Evolutionary conservation across 2,888 invertebrate genomes (phyloP), one percentile per base, ranked within the genome.

Genomic region (Polyommatus icarus): DNA sequence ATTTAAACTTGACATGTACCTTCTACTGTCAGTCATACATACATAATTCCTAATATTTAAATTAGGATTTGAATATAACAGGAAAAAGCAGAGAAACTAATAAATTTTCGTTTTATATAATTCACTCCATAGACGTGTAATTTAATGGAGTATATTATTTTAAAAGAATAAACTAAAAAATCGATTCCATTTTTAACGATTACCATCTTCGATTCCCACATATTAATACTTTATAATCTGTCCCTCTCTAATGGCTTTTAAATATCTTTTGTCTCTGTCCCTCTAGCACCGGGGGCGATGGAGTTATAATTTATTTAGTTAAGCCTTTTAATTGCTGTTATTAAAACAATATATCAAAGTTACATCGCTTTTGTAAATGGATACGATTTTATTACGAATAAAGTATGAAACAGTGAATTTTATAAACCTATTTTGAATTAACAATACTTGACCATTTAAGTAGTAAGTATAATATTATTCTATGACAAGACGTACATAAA

Each of bases 321-420:
- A 91, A 90, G 87, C 85, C 85, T 86, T 87, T 91, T 92, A 92
- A 92, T 92, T 89, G 90, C 86, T 86, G 88, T 89, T 89, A 92
- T 92, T 92, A 91, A 88, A 89, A 85, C 82, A 83, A 84, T 84
- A 88, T 85, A 88, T 84, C 88, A 75, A 54, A 29, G 46, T 54
- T 54, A 75, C 54, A 73, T 73, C 73, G 73, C 73, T 20, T 5
- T 46, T 46, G 73, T 54, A 75, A 75, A 75, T 46, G 54, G 50
- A 75, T 24, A 29, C 54, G 54, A 15, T 75, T 75, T 75, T 54
- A 73, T 73, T 40, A 73, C 20, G 36, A 40, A 72, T 15, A 46
- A 20, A 72, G 12, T 46, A 8, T 73, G 20, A 73, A 73, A n/a
- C n/a, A 12, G 40, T 20, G n/a, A 1, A 8, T 40, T n/a, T 72